phyloP scores from a whole-genome alignment of 2,888 invertebrate species.

The Acanthoscelides obtectus region DNA sequence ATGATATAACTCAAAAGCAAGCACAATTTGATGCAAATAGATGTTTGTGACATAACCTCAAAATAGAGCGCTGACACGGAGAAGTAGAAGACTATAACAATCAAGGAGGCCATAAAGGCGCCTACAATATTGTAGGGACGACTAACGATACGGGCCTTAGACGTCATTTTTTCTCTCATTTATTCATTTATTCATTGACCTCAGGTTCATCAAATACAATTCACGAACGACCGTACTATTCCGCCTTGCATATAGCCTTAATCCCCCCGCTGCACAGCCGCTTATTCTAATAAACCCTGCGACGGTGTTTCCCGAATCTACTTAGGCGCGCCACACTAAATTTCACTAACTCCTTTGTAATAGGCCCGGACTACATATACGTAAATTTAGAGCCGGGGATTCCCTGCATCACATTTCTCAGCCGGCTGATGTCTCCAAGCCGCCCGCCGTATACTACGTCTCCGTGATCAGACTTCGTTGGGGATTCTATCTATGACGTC shows the following conservation, averaged over 20 bases:
- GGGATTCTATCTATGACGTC: background rate
- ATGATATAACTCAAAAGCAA: too few species aligned
- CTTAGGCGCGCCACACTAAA: constrained; percentile 17
- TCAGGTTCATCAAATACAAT: background rate
- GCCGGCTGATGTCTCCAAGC: background rate
- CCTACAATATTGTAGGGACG: too few species aligned
- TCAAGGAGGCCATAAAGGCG: too few species aligned
- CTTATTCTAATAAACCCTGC: background rate
- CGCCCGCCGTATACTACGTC: background rate
- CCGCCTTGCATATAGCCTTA: background rate
- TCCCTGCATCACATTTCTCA: background rate
- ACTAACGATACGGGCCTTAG: too few species aligned
- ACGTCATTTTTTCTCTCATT: too few species aligned
- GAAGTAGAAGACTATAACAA: too few species aligned
- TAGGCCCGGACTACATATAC: constrained; percentile 8
- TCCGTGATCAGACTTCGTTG: background rate
- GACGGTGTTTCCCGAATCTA: background rate
- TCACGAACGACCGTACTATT: background rate
- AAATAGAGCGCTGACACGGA: too few species aligned
- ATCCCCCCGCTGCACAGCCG: background rate
- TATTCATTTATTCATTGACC: too few species aligned
- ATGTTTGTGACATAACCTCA: too few species aligned
- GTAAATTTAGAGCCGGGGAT: background rate
- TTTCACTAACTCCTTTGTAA: constrained; percentile 27
- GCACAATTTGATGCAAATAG: too few species aligned